These are phyloP conservation scores for Paedocypris sp. DNA, from an alignment of 2,113 vertebrate genomes.

Conservation along the genomic window DNA sequence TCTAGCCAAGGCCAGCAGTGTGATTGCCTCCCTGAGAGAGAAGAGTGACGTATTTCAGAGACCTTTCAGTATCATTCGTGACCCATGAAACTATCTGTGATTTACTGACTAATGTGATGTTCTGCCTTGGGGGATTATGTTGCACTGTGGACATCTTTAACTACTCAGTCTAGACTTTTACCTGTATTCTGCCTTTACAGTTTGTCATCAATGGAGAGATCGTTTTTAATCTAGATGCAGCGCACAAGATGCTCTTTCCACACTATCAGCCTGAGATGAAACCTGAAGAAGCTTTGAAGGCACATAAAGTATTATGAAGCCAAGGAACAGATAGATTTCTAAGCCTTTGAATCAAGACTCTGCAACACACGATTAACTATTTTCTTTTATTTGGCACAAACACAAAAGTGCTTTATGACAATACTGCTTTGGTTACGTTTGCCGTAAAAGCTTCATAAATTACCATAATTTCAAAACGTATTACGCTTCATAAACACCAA, in stretches of 20 bases:
- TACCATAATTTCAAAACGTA: too few relatives aligned
- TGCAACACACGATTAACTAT: conserved; percentile 34
- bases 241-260: too few relatives aligned
- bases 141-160: background rate
- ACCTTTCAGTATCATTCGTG: background rate
- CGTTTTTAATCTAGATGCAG: too few relatives aligned
- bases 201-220: conserved; percentile 34
- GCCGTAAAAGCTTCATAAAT: background rate
- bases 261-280: conserved; percentile 20
- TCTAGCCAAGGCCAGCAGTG: too few relatives aligned
- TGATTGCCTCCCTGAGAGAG: too few relatives aligned
- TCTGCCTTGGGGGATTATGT: background rate
- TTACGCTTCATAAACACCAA: too few relatives aligned
- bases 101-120: background rate
- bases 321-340: too few relatives aligned
- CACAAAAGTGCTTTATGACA: conserved; percentile 61
- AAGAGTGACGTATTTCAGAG: background rate
- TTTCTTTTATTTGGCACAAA: conserved; percentile 55
- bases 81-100: conserved; percentile 9
- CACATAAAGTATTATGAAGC: too few relatives aligned
- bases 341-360: conserved; percentile 7
- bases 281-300: too few relatives aligned
- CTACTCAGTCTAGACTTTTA: conserved; percentile 12
- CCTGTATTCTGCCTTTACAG: background rate
- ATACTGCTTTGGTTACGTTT: conserved; percentile 47